Evolutionary conservation across 2,113 vertebrate genomes (phyloP).

Genomic region (Spilogale gracilis): DNA sequence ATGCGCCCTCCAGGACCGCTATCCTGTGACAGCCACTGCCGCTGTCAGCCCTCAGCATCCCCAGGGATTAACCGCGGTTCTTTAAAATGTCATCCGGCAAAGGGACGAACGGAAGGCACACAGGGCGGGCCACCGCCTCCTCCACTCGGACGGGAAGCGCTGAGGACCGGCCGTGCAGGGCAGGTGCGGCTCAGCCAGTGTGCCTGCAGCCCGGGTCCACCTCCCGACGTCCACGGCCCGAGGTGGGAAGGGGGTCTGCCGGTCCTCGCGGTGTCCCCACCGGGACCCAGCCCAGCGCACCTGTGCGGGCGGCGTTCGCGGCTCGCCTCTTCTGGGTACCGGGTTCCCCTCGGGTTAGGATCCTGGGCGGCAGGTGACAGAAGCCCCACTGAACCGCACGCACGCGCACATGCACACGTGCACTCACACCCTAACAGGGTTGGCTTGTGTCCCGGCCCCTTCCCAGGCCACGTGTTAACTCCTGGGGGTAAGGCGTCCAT

Average conservation of each 20-base stretch:
- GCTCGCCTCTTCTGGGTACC: rapidly evolving
- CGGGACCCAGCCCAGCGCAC: no score
- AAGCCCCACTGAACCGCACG: background rate
- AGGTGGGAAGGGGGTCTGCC: rapidly evolving
- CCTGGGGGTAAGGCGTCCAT: background rate
- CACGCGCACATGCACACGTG: no score
- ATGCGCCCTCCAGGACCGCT: rapidly evolving
- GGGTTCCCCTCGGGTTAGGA: background rate
- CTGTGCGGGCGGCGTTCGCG: rapidly evolving
- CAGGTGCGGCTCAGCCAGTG: background rate
- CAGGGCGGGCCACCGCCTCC: rapidly evolving
- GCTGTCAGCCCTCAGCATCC: background rate
- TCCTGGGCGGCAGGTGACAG: background rate
- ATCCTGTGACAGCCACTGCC: background rate
- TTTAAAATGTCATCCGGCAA: background rate
- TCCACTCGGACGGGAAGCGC: rapidly evolving
- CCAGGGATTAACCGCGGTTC: no score
- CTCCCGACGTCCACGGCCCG: rapidly evolving
- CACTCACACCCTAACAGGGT: no score
- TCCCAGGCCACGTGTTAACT: background rate
- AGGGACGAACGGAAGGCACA: no score
- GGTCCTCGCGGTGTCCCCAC: background rate
- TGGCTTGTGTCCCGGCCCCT: background rate
- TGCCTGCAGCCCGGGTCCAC: rapidly evolving
- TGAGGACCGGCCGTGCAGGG: rapidly evolving